Percentiles rank a stretch among this genome's conserved stretches.
These are phyloP conservation scores for Harpalus rufipes DNA, from an alignment of 2,888 invertebrate species.

Conservation along the genomic window DNA sequence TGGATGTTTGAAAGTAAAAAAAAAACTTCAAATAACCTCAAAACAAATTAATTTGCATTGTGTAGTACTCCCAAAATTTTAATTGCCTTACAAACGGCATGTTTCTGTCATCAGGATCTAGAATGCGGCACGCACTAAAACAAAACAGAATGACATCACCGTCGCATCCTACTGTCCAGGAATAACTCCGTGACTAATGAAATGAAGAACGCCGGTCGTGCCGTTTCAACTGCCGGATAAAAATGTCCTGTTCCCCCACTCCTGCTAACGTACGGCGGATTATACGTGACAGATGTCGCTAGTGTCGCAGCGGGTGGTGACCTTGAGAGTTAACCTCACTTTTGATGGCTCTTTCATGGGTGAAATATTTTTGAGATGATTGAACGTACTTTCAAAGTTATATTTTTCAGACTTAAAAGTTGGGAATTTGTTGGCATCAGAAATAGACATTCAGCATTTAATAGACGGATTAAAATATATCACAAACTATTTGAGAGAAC, in stretches of 20 bases:
- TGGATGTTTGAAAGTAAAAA: too few species aligned
- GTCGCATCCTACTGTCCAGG: slow-evolving; percentile 15
- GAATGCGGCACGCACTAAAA: slow-evolving; percentile 20
- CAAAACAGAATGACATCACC: slow-evolving; percentile 40
- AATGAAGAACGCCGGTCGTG: slow-evolving; percentile 12
- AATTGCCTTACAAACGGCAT: slow-evolving; percentile 7
- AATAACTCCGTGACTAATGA: slow-evolving; percentile 53
- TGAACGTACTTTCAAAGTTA: slow-evolving; percentile 4
- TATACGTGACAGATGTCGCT: slow-evolving; percentile 35
- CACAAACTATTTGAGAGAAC: neutral
- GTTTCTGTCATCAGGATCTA: neutral
- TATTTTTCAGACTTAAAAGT: slow-evolving; percentile 6
- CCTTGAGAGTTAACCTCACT: slow-evolving; percentile 28
- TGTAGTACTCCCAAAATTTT: neutral
- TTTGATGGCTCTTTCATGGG: slow-evolving; percentile 24
- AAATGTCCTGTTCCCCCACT: slow-evolving; percentile 23
- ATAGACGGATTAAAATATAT: neutral
- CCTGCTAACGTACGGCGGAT: slow-evolving; percentile 13
- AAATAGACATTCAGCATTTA: neutral
- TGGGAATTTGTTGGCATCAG: neutral
- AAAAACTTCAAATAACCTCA: neutral
- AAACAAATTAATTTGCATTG: neutral
- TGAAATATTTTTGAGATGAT: slow-evolving; percentile 17
- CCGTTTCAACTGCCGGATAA: slow-evolving; percentile 39
- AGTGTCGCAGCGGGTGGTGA: neutral